phyloP scores from a whole-genome alignment of 2,888 invertebrate genomes.

The Choreutis nemorana region DNA sequence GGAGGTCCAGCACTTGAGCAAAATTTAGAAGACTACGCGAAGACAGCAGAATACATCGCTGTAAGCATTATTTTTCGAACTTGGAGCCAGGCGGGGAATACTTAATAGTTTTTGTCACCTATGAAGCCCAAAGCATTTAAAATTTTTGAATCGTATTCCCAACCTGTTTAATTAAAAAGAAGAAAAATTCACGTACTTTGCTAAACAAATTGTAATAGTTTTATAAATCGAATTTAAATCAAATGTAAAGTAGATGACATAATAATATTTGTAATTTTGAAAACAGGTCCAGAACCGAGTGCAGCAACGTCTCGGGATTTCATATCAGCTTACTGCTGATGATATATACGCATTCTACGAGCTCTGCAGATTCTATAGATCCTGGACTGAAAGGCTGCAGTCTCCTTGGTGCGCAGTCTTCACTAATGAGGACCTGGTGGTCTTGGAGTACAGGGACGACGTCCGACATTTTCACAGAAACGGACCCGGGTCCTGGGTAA shows the following conservation, averaged over 20 bases:
- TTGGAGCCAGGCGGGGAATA: too few relatives aligned
- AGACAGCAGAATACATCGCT: slow-evolving; percentile 21
- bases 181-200: too few relatives aligned
- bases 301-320: slow-evolving; percentile 56
- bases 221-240: too few relatives aligned
- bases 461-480: slow-evolving; percentile 74
- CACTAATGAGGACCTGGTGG: slow-evolving; percentile 69
- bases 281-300: slow-evolving; percentile 46
- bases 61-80: too few relatives aligned
- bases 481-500: slow-evolving; percentile 43
- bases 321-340: slow-evolving; percentile 24
- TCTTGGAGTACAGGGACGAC: slow-evolving; percentile 81
- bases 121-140: too few relatives aligned
- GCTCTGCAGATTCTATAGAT: slow-evolving; percentile 79
- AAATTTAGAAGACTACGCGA: slow-evolving; percentile 25
- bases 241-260: too few relatives aligned
- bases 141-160: not conserved
- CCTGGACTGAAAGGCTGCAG: slow-evolving; percentile 47
- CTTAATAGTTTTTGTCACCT: too few relatives aligned
- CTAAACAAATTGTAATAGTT: too few relatives aligned
- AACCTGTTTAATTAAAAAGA: not conserved
- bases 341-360: slow-evolving; percentile 74
- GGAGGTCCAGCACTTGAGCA: slow-evolving; percentile 21
- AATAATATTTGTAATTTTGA: not conserved
- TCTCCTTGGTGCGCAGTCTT: slow-evolving; percentile 83